A percentile compares a stretch with the other conserved stretches of the same genome.
Evolutionary conservation across 2,888 invertebrate genomes (phyloP).

Genomic region (Leucophora obtusa): DNA sequence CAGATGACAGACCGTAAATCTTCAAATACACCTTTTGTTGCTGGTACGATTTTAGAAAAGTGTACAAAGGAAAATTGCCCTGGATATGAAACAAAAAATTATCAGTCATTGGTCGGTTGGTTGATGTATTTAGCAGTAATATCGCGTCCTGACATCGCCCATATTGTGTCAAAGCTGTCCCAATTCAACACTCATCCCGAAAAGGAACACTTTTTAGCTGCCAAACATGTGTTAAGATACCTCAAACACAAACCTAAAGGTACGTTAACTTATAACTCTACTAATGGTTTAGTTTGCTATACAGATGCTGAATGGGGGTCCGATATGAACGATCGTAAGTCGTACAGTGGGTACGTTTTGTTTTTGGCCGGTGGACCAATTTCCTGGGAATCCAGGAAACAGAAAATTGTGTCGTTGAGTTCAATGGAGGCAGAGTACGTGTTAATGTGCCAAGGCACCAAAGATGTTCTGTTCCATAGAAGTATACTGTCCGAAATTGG

Average conservation of each 20-base stretch:
- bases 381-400: not conserved
- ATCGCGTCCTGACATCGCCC: constrained; percentile 51
- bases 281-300: too few species aligned
- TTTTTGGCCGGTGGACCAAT: not conserved
- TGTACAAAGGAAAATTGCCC: constrained; percentile 34
- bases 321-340: too few species aligned
- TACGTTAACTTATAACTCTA: too few species aligned
- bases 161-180: constrained; percentile 47
- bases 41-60: constrained; percentile 29
- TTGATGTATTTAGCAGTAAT: constrained; percentile 44
- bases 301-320: too few species aligned
- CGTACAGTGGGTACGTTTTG: too few species aligned
- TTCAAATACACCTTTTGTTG: constrained; percentile 25
- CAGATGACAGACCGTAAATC: not conserved
- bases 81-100: constrained; percentile 18
- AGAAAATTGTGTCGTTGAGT: constrained; percentile 3
- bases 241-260: too few species aligned
- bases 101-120: constrained; percentile 39
- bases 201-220: too few species aligned
- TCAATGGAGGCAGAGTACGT: constrained; percentile 61
- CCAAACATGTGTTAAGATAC: constrained; percentile 26
- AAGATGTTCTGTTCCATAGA: constrained; percentile 11
- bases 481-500: not conserved
- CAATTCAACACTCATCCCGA: constrained; percentile 61
- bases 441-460: constrained; percentile 44